Conservation (phyloP, 2,888 invertebrate genomes). For the Lymantria monacha region DNA sequence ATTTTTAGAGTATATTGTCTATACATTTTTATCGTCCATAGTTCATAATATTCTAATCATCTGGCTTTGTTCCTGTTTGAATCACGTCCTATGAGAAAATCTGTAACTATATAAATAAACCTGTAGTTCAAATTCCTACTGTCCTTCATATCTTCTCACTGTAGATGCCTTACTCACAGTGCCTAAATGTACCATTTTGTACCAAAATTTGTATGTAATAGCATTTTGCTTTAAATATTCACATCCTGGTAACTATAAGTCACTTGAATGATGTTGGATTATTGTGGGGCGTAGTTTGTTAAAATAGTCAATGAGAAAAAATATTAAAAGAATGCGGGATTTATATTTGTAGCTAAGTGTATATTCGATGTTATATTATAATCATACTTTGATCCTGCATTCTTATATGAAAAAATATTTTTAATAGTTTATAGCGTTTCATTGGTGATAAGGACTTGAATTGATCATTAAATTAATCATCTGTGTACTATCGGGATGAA, state of each 20-base stretch:
- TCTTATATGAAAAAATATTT: slow-evolving; percentile 16
- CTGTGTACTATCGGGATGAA: background rate
- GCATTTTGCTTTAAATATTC: slow-evolving; percentile 68
- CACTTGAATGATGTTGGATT: slow-evolving; percentile 53
- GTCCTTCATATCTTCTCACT: slow-evolving; percentile 84
- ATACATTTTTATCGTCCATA: slow-evolving; percentile 40
- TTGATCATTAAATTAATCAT: background rate
- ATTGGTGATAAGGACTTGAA: slow-evolving; percentile 12
- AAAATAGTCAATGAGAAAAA: slow-evolving; percentile 22
- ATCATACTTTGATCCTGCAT: slow-evolving; percentile 25
- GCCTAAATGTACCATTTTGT: slow-evolving; percentile 84
- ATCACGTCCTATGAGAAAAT: too few relatives aligned
- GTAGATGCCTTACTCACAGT: slow-evolving; percentile 94
- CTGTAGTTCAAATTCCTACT: slow-evolving; percentile 10
- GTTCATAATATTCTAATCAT: slow-evolving; percentile 27
- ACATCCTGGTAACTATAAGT: slow-evolving; percentile 67
- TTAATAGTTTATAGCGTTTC: background rate
- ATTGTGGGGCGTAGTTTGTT: slow-evolving; percentile 44
- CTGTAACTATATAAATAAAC: background rate
- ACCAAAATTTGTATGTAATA: slow-evolving; percentile 75
- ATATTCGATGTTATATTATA: slow-evolving; percentile 22
- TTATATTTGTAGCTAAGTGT: slow-evolving; percentile 19
- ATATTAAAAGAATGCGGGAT: slow-evolving; percentile 24
- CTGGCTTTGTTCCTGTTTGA: slow-evolving; percentile 14
- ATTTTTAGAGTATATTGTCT: slow-evolving; percentile 67